phyloP scores from a whole-genome alignment of 2,797 vertebrate species.

The Myiotriccus ornatus region DNA sequence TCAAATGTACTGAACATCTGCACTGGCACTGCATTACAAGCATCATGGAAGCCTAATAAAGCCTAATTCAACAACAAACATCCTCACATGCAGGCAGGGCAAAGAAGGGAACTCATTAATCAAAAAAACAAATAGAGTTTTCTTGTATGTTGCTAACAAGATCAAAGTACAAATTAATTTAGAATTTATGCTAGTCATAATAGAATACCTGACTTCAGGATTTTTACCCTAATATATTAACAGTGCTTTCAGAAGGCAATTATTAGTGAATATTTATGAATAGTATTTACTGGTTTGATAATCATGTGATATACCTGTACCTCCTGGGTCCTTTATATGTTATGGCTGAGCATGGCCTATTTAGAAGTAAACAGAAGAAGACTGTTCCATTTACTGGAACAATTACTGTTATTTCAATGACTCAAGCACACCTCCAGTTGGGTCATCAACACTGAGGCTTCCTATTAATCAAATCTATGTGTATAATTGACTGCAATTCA shows the following conservation, averaged over 20 bases:
- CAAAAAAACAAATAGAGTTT: background rate
- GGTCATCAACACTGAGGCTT: background rate
- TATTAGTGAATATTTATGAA: constrained; percentile 34
- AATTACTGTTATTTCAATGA: constrained; percentile 47
- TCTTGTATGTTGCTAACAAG: background rate
- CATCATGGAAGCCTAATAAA: background rate
- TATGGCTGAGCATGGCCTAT: background rate
- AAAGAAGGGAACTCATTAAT: background rate
- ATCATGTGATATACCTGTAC: background rate
- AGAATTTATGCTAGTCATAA: background rate
- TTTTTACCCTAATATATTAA: background rate
- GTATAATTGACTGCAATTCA: constrained; percentile 9
- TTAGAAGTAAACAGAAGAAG: background rate
- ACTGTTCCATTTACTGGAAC: constrained; percentile 12
- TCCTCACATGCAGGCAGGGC: background rate
- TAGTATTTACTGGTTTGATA: background rate
- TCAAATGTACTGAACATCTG: background rate
- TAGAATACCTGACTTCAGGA: background rate
- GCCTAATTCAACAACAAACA: background rate
- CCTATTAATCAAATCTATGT: constrained; percentile 13
- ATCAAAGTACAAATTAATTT: background rate
- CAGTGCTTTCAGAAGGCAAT: background rate
- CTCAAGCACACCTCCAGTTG: background rate
- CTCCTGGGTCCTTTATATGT: background rate
- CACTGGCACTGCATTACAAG: background rate